phyloP scores from a whole-genome alignment of 2,797 vertebrate genomes.

The Mus caroli region DNA sequence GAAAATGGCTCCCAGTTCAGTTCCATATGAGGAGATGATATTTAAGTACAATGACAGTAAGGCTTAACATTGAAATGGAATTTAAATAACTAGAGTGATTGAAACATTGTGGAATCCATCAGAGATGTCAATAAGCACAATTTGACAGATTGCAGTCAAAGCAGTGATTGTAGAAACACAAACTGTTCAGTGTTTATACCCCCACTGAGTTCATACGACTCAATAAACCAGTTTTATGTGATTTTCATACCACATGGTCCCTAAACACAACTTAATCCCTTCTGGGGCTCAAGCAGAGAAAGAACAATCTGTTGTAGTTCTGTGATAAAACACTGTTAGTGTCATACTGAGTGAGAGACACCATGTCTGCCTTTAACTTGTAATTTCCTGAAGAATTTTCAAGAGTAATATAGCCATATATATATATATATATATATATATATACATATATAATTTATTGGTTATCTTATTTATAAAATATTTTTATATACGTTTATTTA shows the following conservation, averaged over 20 bases:
- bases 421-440: neutral
- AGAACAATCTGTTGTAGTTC: conserved; percentile 22
- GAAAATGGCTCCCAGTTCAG: neutral
- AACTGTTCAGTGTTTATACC: conserved; percentile 53
- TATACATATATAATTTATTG: neutral
- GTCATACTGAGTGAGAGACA: conserved; percentile 53
- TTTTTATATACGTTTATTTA: too few relatives aligned
- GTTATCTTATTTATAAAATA: too few relatives aligned
- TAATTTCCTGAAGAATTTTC: conserved; percentile 14
- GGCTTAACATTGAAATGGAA: neutral
- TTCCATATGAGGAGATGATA: neutral
- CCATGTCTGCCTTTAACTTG: neutral
- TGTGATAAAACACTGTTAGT: neutral
- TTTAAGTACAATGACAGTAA: conserved; percentile 17
- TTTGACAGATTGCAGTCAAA: conserved; percentile 65
- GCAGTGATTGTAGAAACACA: conserved; percentile 60
- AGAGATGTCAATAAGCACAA: conserved; percentile 56
- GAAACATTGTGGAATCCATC: conserved; percentile 55
- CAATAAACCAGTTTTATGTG: conserved; percentile 68
- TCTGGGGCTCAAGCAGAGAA: conserved; percentile 59
- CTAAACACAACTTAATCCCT: conserved; percentile 66
- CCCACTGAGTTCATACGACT: conserved; percentile 60
- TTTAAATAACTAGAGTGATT: conserved; percentile 48
- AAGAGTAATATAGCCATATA: neutral
- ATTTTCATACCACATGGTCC: conserved; percentile 61